Evolutionary conservation across 2,888 invertebrate species (phyloP).

Genomic region (Hirtodrosophila cameraria): DNA sequence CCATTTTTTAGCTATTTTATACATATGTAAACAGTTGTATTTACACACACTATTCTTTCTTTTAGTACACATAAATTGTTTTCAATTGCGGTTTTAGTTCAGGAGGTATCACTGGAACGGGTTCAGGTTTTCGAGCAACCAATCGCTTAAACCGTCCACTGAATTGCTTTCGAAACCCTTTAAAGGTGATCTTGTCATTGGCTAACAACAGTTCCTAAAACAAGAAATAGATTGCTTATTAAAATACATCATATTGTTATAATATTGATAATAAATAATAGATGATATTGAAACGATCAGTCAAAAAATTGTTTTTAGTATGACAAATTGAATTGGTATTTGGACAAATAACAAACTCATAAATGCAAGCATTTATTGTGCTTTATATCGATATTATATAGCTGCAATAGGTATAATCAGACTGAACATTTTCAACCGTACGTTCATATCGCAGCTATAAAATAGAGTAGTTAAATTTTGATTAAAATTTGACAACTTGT

Average conservation of each 20-base stretch:
- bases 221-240: background rate
- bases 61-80: slow-evolving; percentile 93
- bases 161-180: slow-evolving; percentile 93
- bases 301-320: too few species aligned
- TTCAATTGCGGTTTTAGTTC: slow-evolving; percentile 94
- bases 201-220: slow-evolving; percentile 92
- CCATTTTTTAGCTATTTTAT: slow-evolving; percentile 19
- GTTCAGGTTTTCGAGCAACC: slow-evolving; percentile 93
- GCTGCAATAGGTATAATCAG: too few species aligned
- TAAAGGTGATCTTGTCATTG: slow-evolving; percentile 89
- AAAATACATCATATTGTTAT: background rate
- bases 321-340: too few species aligned
- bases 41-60: slow-evolving; percentile 27
- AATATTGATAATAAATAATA: background rate
- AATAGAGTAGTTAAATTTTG: too few species aligned
- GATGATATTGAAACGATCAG: background rate
- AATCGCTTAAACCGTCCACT: slow-evolving; percentile 94
- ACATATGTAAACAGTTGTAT: slow-evolving; percentile 29
- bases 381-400: too few species aligned
- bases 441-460: too few species aligned
- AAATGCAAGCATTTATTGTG: too few species aligned
- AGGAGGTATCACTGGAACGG: slow-evolving; percentile 93
- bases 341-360: too few species aligned
- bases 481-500: too few species aligned
- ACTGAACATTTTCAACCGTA: too few species aligned